Evolutionary conservation across 2,113 vertebrate genomes (phyloP).

Genomic region (Prionailurus bengalensis): DNA sequence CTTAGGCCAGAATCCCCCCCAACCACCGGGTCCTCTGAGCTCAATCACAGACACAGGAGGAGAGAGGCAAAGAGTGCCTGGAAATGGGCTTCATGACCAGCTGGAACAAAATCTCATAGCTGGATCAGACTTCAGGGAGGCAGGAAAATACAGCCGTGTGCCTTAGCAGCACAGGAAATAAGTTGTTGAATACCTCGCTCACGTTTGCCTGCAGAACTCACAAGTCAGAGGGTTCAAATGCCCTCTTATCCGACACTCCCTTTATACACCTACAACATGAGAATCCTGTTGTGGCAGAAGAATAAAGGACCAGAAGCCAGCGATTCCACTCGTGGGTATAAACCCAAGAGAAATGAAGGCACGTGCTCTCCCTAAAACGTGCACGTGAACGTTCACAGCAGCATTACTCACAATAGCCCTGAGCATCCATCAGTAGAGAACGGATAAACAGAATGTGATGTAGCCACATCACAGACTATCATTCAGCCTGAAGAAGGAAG

Average conservation of each 20-base stretch:
- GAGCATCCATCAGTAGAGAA: background rate
- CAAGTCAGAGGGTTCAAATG: background rate
- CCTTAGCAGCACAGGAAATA: background rate
- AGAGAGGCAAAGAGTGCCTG: background rate
- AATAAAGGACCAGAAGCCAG: background rate
- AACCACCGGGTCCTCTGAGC: background rate
- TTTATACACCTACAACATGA: background rate
- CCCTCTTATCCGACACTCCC: background rate
- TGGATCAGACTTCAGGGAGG: background rate
- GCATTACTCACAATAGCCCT: background rate
- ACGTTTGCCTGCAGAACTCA: background rate
- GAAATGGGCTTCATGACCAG: background rate
- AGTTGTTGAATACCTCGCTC: background rate
- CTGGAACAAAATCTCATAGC: background rate
- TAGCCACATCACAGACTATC: background rate
- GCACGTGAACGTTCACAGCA: accelerated
- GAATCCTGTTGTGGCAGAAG: background rate
- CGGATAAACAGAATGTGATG: background rate
- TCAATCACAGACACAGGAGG: background rate
- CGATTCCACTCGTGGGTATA: background rate
- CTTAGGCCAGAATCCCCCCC: background rate
- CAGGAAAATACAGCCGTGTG: background rate
- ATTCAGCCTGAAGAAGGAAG: background rate
- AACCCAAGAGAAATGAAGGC: background rate
- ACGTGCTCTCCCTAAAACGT: background rate